Evolutionary conservation across 2,888 invertebrate genomes (phyloP).

Genomic region (Oscheius sp.): DNA sequence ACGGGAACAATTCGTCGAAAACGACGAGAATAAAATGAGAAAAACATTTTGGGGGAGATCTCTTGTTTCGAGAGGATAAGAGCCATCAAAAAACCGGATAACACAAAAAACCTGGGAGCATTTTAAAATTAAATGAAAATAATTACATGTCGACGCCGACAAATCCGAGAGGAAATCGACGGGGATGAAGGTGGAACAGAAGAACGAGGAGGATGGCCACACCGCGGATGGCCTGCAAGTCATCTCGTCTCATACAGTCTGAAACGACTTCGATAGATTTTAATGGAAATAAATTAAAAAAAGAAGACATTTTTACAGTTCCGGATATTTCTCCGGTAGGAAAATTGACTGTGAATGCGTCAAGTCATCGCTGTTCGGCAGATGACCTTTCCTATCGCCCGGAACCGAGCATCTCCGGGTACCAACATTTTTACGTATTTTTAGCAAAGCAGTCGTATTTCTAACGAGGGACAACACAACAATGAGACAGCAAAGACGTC

Average conservation of each 20-base stretch:
- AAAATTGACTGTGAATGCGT: too few relatives aligned
- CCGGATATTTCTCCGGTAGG: too few relatives aligned
- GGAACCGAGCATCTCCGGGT: too few relatives aligned
- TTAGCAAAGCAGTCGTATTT: too few relatives aligned
- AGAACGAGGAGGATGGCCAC: constrained; percentile 26
- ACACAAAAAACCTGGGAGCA: constrained; percentile 13
- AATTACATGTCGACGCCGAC: constrained; percentile 26
- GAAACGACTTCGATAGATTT: too few relatives aligned
- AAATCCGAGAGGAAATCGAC: constrained; percentile 13
- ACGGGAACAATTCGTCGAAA: constrained; percentile 28
- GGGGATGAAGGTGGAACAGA: constrained; percentile 21
- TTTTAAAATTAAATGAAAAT: not conserved
- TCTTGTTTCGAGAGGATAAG: constrained; percentile 17
- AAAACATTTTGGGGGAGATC: not conserved
- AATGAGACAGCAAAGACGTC: too few relatives aligned
- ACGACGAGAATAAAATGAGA: not conserved
- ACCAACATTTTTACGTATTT: too few relatives aligned
- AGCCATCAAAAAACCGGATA: constrained; percentile 18
- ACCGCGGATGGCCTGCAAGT: constrained; percentile 22
- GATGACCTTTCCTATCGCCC: too few relatives aligned
- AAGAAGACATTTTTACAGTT: too few relatives aligned
- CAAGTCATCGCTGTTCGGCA: too few relatives aligned
- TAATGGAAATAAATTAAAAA: too few relatives aligned
- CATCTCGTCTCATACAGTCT: constrained; percentile 6
- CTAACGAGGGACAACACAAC: too few relatives aligned